Conservation (phyloP, 2,888 invertebrate species). For the Xanthia togata region DNA sequence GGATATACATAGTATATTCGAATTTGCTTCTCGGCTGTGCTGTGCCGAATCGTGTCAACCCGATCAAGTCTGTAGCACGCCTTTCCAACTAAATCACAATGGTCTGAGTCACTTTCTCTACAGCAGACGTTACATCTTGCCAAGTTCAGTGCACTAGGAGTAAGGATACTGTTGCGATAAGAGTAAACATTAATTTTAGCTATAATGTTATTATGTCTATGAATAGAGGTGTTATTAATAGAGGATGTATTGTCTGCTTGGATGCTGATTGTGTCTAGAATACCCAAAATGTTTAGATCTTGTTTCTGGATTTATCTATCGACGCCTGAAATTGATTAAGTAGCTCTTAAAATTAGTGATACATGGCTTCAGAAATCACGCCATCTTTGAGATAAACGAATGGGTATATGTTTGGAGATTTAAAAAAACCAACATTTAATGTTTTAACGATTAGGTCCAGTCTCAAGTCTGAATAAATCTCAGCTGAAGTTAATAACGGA, state of each 20-base stretch:
- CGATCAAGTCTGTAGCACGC: background rate
- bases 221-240: conserved; percentile 19
- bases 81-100: conserved; percentile 62
- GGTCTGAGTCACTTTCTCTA: conserved; percentile 75
- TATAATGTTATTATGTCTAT: conserved; percentile 35
- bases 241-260: background rate
- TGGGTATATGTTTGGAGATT: background rate
- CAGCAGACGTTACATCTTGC: conserved; percentile 72
- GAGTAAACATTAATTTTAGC: conserved; percentile 28
- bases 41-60: background rate
- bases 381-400: background rate
- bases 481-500: conserved; percentile 64
- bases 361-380: background rate
- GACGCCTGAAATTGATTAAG: background rate
- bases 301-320: background rate
- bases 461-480: conserved; percentile 24
- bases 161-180: conserved; percentile 41
- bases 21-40: too few relatives aligned
- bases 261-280: background rate
- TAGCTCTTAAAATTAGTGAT: background rate
- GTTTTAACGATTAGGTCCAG: background rate
- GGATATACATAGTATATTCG: background rate
- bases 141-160: conserved; percentile 82
- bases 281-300: background rate
- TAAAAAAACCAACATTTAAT: background rate